Base-by-base conservation (phyloP, 2,797 vertebrate species). In the Crocidura indochinensis region DNA sequence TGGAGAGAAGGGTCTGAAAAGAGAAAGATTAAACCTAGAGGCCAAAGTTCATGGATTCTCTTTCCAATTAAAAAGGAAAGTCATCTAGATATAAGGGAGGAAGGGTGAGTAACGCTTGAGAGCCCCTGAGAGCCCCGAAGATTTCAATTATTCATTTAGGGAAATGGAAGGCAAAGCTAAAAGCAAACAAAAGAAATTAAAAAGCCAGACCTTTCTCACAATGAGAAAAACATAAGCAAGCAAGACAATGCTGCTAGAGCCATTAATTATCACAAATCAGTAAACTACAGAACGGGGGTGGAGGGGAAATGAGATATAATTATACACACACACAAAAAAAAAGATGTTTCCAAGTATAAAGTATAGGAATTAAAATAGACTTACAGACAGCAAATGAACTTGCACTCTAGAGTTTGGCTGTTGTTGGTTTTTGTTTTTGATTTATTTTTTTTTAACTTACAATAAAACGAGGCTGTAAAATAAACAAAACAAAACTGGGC, bases 111-210 rank as follows among this genome's bases (percentile, higher is more conserved):
- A 22, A 84, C 38, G 31, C n/a, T 1, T 17, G 47, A 85, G 29
- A 20, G 65, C 46, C n/a, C 27, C 44, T 17, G 47, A 85, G 29
- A 20, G 65, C 46, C n/a, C 27, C 44, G 1, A 79, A 75, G 31
- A n/a, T 71, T 7, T 62, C 27, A 88, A 81, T 90, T 84, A 83
- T 38, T 85, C 79, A 79, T 62, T 85, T 29, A 80, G 24, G 24
- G 46, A 24, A 82, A 72, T 46, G 29, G 65, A 80, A 94, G 60
- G 29, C 60, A 46, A 83, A 71, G 6, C 10, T 80, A 88, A 79
- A 60, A 14, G 68, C 47, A 82, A 91, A 94, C 91, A 91, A 92
- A 92, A 91, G 73, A 86, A 88, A 89, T 67, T 11, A 46, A 90
- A 71, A 71, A 76, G 12, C 53, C 62, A 85, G 19, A 26, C 68